A percentile compares a stretch with the other conserved stretches of the same genome.
These are phyloP conservation scores for Archaeoteleia sp. DNA, from an alignment of 2,888 invertebrate species.

Conservation along the genomic window DNA sequence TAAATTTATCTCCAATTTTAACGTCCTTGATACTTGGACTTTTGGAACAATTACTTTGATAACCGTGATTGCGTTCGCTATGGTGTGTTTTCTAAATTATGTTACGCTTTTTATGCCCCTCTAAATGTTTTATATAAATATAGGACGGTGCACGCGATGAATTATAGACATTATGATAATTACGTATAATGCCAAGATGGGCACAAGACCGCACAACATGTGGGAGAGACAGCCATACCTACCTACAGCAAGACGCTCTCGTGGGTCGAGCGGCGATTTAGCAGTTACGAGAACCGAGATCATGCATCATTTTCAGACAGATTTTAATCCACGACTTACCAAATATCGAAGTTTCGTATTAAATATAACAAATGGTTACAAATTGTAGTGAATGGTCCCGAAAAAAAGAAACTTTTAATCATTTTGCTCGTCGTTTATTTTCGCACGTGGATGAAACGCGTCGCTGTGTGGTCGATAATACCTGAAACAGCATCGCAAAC, in stretches of 20 bases:
- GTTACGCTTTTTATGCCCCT: conserved; percentile 35
- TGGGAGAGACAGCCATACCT: conserved; percentile 46
- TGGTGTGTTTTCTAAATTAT: conserved; percentile 11
- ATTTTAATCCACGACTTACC: conserved; percentile 38
- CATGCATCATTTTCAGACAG: conserved; percentile 45
- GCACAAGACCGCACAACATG: conserved; percentile 49
- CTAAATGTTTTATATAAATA: conserved; percentile 44
- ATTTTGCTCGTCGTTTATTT: neutral
- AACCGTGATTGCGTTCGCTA: neutral
- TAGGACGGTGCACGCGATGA: conserved; percentile 43
- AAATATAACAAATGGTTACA: conserved; percentile 20
- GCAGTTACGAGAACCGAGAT: conserved; percentile 42
- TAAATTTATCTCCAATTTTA: too few species aligned
- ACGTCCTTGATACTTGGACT: too few species aligned
- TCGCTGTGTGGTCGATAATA: neutral
- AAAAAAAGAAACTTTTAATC: neutral
- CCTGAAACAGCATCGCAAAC: too few species aligned
- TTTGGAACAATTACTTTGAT: conserved; percentile 6
- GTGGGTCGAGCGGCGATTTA: conserved; percentile 41
- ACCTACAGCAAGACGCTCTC: conserved; percentile 37
- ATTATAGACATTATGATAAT: conserved; percentile 51
- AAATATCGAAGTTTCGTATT: conserved; percentile 31
- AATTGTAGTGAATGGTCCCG: neutral
- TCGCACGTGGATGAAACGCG: neutral
- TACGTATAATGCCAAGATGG: conserved; percentile 40